Evolutionary conservation across 2,113 vertebrate genomes (phyloP).

Genomic region (Hypanus sabinus): DNA sequence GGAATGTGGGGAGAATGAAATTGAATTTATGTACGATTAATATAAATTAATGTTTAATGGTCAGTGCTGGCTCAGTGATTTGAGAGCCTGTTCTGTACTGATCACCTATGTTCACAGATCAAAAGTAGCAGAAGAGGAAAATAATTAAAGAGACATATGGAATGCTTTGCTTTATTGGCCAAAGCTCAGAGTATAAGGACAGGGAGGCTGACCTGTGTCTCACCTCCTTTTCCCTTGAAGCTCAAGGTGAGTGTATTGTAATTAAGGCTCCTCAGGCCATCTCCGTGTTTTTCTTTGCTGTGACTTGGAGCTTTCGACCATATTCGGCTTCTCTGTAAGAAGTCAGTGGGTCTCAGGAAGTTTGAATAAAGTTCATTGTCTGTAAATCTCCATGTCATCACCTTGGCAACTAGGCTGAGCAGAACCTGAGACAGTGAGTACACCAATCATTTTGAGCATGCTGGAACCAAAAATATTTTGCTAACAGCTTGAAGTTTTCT

Average conservation of each 20-base stretch:
- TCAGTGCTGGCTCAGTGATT: no score
- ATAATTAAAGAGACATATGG: no score
- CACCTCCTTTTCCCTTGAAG: neutral
- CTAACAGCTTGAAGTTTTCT: constrained; percentile 35
- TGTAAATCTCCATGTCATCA: constrained; percentile 17
- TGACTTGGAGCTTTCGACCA: neutral
- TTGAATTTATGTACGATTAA: no score
- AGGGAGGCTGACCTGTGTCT: neutral
- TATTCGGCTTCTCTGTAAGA: neutral
- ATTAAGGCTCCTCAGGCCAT: neutral
- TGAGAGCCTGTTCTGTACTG: no score
- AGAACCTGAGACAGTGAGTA: constrained; percentile 6
- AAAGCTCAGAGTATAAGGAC: no score
- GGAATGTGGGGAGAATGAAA: no score
- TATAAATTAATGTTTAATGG: no score
- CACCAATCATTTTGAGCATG: neutral
- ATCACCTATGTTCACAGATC: no score
- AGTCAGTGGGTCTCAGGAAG: constrained; percentile 5
- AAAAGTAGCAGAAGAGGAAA: no score
- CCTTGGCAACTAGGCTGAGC: neutral
- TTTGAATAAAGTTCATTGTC: constrained; percentile 1
- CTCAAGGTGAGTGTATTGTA: neutral
- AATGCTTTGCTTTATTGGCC: no score
- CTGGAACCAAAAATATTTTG: constrained; percentile 28
- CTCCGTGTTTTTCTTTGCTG: neutral